A percentile compares a stretch with the other conserved stretches of the same genome.
These are phyloP conservation scores for Lypha dubia DNA, from an alignment of 2,888 invertebrate species.

Conservation along the genomic window DNA sequence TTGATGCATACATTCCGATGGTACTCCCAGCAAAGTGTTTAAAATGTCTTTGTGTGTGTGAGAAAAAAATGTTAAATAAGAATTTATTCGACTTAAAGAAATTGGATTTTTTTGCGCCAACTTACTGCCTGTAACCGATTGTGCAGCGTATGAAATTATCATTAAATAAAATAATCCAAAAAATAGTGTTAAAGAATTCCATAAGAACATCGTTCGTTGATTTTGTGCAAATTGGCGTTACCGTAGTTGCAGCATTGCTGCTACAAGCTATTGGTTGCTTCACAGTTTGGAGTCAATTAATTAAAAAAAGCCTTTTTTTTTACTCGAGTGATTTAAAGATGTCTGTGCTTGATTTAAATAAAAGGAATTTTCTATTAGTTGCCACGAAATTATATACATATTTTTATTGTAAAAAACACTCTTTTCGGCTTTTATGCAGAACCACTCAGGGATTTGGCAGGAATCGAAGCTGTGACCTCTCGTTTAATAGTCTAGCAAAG, in stretches of 20 bases:
- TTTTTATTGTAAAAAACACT: no score
- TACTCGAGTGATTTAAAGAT: background rate
- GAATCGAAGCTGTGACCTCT: no score
- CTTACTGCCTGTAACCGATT: slow-evolving; percentile 60
- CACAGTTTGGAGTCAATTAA: background rate
- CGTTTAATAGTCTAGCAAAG: no score
- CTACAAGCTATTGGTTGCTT: slow-evolving; percentile 19
- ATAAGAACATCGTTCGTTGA: slow-evolving; percentile 65
- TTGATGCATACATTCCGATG: slow-evolving; percentile 84
- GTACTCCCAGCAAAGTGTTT: slow-evolving; percentile 82
- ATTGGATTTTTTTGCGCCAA: background rate
- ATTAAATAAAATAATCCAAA: slow-evolving; percentile 46
- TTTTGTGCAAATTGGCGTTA: slow-evolving; percentile 51
- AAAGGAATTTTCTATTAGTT: no score
- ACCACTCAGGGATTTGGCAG: no score
- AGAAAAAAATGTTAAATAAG: background rate
- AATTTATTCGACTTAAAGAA: background rate
- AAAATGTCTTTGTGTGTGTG: slow-evolving; percentile 77
- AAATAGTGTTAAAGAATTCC: slow-evolving; percentile 54
- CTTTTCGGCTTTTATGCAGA: no score
- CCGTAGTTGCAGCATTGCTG: slow-evolving; percentile 66
- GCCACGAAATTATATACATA: no score
- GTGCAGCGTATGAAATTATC: slow-evolving; percentile 24
- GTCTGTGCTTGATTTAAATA: background rate
- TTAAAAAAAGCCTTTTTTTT: background rate